These are phyloP conservation scores for Lynx canadensis DNA, from an alignment of 2,113 vertebrate genomes.

Conservation along the genomic window DNA sequence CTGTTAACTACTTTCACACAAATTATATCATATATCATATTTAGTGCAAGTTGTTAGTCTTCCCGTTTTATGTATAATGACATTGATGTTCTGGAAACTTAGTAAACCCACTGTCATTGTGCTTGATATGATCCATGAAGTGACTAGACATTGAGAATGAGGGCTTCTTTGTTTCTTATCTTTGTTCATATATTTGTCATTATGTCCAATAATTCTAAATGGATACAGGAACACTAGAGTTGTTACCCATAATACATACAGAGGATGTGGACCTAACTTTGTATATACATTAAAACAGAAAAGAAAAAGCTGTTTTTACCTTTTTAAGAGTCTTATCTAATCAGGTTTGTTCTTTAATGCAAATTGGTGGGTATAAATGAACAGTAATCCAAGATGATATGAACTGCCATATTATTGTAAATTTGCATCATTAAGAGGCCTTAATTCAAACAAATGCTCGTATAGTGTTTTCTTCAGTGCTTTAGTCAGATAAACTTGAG, in stretches of 20 bases:
- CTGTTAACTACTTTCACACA: neutral
- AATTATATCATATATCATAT: neutral
- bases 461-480: neutral
- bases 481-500: neutral
- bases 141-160: neutral
- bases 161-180: neutral
- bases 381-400: neutral
- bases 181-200: neutral
- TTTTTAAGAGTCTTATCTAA: neutral
- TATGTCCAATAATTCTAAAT: neutral
- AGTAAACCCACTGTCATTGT: neutral
- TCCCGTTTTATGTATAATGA: neutral
- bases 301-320: neutral
- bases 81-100: neutral
- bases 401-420: neutral
- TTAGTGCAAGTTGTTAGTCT: neutral
- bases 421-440: neutral
- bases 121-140: neutral
- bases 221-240: neutral
- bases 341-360: neutral
- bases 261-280: neutral
- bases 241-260: neutral
- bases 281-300: neutral
- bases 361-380: neutral
- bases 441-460: neutral